Evolutionary conservation across 2,113 vertebrate species (phyloP).

Genomic region (Drymodes brunneopygia): DNA sequence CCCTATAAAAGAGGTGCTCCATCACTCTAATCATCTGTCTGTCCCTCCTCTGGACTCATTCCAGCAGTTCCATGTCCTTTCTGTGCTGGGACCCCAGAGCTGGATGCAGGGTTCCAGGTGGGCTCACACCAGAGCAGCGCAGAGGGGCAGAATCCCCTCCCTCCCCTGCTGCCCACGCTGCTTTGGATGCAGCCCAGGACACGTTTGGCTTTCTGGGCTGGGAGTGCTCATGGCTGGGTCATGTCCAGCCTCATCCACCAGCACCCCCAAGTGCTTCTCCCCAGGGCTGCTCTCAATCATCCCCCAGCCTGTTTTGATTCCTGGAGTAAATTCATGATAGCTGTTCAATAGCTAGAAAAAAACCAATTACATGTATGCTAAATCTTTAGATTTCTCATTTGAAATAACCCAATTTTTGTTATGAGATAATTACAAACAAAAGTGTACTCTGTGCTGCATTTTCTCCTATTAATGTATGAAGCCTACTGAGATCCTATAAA

Average conservation of each 20-base stretch:
- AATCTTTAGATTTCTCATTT: background rate
- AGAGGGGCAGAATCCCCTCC: background rate
- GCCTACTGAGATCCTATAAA: background rate
- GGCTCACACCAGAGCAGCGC: background rate
- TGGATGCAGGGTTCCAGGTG: background rate
- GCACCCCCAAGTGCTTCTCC: background rate
- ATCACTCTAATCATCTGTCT: background rate
- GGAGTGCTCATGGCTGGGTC: background rate
- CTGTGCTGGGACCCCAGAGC: background rate
- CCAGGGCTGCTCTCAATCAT: background rate
- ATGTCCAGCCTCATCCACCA: background rate
- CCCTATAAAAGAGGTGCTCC: background rate
- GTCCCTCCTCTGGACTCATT: too few species aligned
- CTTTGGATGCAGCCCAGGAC: background rate
- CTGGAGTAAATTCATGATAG: background rate
- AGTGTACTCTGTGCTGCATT: background rate
- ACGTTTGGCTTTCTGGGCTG: background rate
- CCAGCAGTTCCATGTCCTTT: accelerated
- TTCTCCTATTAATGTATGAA: background rate
- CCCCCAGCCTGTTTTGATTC: background rate
- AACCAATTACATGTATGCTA: background rate
- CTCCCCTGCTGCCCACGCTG: background rate
- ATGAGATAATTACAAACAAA: background rate
- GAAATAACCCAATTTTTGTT: background rate
- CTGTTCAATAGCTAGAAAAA: background rate